phyloP scores from a whole-genome alignment of 2,113 vertebrate genomes.

The Cyphomyrus plagiostoma region DNA sequence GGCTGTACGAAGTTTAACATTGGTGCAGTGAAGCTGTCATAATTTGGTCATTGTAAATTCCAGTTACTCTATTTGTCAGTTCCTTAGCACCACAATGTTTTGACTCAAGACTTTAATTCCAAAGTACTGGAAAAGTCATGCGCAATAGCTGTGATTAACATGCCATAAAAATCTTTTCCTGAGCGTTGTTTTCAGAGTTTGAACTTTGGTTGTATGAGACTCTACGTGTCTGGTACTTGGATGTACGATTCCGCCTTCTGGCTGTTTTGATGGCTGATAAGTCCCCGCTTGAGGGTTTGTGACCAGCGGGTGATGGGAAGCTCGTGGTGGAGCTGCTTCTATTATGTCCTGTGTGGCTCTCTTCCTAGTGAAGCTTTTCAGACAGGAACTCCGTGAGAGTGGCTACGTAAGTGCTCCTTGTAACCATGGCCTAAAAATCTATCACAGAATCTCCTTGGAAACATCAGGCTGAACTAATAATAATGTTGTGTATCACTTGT shows the following conservation, averaged over 20 bases:
- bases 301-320: not conserved
- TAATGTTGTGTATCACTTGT: constrained; percentile 44
- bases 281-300: not conserved
- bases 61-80: not conserved
- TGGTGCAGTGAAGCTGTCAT: not conserved
- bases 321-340: not conserved
- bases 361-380: not conserved
- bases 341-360: not conserved
- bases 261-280: not conserved
- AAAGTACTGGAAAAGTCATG: not conserved
- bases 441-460: constrained; percentile 27
- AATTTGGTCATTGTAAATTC: not conserved
- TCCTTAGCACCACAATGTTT: not conserved
- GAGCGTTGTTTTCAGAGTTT: constrained; percentile 5
- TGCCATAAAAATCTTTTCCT: constrained; percentile 2
- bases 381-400: not conserved
- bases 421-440: not conserved
- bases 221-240: constrained; percentile 10
- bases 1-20: not conserved
- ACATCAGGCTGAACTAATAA: constrained; percentile 31
- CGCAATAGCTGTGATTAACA: not conserved
- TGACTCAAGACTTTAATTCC: not conserved
- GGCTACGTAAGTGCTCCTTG: not conserved
- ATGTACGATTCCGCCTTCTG: not conserved
- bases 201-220: constrained; percentile 40